These are phyloP conservation scores for Haplochromis burtoni DNA, from an alignment of 2,113 vertebrate species.

Conservation along the genomic window DNA sequence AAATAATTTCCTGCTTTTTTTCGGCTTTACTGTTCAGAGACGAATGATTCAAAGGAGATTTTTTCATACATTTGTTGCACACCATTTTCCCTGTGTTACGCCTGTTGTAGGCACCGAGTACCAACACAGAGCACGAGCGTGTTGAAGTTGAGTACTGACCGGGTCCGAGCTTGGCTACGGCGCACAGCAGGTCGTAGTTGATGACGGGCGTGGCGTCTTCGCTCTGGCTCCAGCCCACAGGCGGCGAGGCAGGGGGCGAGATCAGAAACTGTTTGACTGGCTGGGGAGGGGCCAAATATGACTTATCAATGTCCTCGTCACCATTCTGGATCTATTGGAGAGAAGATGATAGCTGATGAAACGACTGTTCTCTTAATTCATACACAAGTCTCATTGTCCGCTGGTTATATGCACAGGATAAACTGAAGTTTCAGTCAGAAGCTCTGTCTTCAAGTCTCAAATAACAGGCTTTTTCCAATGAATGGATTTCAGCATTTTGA, in stretches of 20 bases:
- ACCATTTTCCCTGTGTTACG: not conserved
- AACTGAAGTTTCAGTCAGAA: not conserved
- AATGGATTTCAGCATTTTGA: not conserved
- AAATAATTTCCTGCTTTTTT: not conserved
- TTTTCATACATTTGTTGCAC: not conserved
- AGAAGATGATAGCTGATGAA: not conserved
- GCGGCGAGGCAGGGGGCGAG: conserved; percentile 90
- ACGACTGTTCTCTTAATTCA: not conserved
- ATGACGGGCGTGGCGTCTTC: conserved; percentile 88
- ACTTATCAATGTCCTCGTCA: conserved; percentile 80
- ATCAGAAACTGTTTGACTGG: conserved; percentile 95
- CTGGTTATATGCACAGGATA: not conserved
- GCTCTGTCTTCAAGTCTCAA: not conserved
- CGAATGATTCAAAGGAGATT: not conserved
- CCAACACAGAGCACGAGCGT: not conserved
- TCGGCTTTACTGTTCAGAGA: not conserved
- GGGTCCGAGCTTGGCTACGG: conserved; percentile 92
- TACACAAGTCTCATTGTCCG: not conserved
- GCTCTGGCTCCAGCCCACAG: conserved; percentile 93
- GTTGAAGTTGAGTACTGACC: conserved; percentile 64
- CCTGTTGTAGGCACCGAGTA: not conserved
- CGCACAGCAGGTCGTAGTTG: conserved; percentile 95
- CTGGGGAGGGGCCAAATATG: conserved; percentile 88
- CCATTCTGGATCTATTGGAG: conserved; percentile 78
- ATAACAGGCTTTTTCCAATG: not conserved